Base-by-base conservation (phyloP, 2,113 vertebrate species). In the Chaenocephalus aceratus region DNA sequence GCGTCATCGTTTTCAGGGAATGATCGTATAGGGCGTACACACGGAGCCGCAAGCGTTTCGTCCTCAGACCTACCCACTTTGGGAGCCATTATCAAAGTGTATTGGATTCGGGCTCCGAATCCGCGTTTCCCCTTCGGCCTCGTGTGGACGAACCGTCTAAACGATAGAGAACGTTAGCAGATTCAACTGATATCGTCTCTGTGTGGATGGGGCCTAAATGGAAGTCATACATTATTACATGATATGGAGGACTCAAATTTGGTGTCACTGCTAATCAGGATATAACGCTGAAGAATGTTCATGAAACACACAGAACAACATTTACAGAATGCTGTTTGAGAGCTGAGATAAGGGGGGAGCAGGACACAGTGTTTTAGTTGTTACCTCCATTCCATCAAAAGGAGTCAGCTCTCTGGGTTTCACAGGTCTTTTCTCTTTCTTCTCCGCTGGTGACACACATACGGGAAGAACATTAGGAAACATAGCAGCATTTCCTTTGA, bases 321-420 rank as follows among this genome's bases (percentile, higher is more conserved):
- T 6, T 26, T 10, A 21, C 2, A 18, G 52, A 36, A 34, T 26
- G 3, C 18, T 51, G 13, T 36, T 7, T n/a, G 57, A 58, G 41
- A 46, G 30, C 15, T 16, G 54, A 64, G n/a, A 52, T 44, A 70
- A 23, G 30, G 46, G 8, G 46, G 52, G 11, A 58, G 15, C 16
- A 75, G 14, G 12, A 49, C 1, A 11, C 30, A 52, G 48, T 45
- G 12, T 5, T 48, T 49, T 14, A 52, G 36, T 1, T 7, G 73
- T 95, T 96, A 99, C 98, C 96, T 99, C 97, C 88, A 97, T 97
- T 82, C 98, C 98, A 94, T 99, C 97, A 95, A 99, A 99, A 0
- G 97, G 96, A 52, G 97, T 96, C 77, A 97, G 95, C 86, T 98
- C 98, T 94, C 96, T 97, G 30, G 96, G 98, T 76, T 97, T 98